Conservation (phyloP, 2,113 vertebrate genomes). For the Hassar affinis region DNA sequence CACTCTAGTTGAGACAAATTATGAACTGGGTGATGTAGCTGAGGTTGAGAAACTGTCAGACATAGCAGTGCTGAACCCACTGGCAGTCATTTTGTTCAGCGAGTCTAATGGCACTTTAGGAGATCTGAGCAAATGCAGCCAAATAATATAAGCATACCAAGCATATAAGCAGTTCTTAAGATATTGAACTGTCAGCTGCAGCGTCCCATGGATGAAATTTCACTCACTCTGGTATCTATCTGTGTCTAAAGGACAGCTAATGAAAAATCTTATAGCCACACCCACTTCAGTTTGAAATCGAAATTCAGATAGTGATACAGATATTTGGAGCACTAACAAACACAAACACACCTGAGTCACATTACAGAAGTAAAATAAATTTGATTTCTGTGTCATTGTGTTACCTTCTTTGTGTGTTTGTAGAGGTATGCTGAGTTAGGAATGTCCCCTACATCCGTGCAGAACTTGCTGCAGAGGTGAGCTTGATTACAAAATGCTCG, state of each 20-base stretch:
- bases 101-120: too few relatives aligned
- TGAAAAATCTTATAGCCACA: neutral
- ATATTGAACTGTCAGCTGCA: too few relatives aligned
- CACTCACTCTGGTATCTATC: too few relatives aligned
- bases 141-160: neutral
- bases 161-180: neutral
- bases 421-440: conserved; percentile 90
- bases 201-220: too few relatives aligned
- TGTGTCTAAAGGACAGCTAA: too few relatives aligned
- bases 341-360: neutral
- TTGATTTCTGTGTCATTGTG: neutral
- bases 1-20: neutral
- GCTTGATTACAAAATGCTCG: conserved; percentile 13
- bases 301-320: neutral
- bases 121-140: too few relatives aligned
- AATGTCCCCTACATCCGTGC: conserved; percentile 82
- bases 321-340: neutral
- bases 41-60: neutral
- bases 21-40: neutral
- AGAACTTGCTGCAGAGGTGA: conserved; percentile 85
- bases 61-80: too few relatives aligned
- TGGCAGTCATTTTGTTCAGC: too few relatives aligned
- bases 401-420: conserved; percentile 11
- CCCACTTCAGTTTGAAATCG: neutral
- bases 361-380: neutral